Percentiles rank a stretch among this genome's conserved stretches.
phyloP scores from a whole-genome alignment of 2,888 invertebrate species.

The Conomelus anceps region DNA sequence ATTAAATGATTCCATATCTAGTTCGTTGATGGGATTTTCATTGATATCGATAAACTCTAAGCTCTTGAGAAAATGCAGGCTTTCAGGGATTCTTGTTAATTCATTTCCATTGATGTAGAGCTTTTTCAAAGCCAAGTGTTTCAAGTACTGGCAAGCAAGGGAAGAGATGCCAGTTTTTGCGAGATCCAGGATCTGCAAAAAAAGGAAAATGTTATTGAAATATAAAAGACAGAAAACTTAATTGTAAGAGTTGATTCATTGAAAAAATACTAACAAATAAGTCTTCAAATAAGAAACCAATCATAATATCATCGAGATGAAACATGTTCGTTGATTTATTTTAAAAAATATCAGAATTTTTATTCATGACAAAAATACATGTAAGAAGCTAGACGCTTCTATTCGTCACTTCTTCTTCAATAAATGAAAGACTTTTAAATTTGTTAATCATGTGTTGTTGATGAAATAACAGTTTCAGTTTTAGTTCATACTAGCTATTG shows the following conservation, averaged over 20 bases:
- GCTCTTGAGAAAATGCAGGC: background rate
- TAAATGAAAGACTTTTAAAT: no score
- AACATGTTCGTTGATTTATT: no score
- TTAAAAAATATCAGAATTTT: no score
- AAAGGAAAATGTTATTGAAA: background rate
- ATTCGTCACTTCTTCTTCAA: no score
- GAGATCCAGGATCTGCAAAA: background rate
- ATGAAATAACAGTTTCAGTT: no score
- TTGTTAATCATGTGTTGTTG: no score
- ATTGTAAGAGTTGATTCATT: background rate
- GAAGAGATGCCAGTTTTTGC: background rate
- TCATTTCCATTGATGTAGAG: background rate
- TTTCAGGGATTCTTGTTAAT: background rate
- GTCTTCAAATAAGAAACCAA: no score
- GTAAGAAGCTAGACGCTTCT: no score
- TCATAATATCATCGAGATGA: no score
- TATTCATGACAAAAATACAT: no score
- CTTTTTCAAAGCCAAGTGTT: background rate
- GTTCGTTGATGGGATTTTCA: background rate
- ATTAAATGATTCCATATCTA: background rate
- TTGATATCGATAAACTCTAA: background rate
- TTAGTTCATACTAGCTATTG: no score
- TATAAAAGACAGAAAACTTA: background rate
- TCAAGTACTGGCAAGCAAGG: background rate
- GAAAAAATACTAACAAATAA: no score